Conservation (phyloP, 2,888 invertebrate species). For the Amorpha juglandis region DNA sequence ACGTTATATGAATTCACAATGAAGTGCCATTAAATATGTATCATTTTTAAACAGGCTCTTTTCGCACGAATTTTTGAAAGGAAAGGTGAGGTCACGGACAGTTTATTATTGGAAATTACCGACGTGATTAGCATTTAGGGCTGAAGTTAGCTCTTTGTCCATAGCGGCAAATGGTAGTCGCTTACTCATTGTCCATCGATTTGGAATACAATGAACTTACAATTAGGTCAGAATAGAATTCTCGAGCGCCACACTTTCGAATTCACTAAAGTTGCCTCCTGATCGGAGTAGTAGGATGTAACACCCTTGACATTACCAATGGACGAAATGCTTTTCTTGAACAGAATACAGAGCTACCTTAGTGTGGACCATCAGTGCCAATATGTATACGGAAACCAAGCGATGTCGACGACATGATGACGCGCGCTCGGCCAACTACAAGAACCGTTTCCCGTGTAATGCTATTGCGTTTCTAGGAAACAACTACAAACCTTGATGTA, state of each 20-base stretch:
- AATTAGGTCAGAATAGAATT: background rate
- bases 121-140: background rate
- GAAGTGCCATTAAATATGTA: background rate
- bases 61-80: background rate
- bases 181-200: background rate
- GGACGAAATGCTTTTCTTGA: background rate
- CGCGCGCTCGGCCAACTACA: background rate
- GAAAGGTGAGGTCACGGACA: background rate
- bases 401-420: constrained; percentile 13
- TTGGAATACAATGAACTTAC: background rate
- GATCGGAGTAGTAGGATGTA: background rate
- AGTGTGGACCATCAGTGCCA: background rate
- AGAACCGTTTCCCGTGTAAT: no score
- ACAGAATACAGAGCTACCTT: background rate
- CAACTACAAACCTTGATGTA: constrained; percentile 34
- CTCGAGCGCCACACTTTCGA: background rate
- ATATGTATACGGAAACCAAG: constrained; percentile 8
- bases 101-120: background rate
- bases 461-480: constrained; percentile 11
- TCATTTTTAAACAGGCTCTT: background rate
- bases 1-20: background rate
- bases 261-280: background rate
- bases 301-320: no score
- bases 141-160: background rate
- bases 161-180: background rate